phyloP scores from a whole-genome alignment of 2,797 vertebrate species.

The Salmo trutta region DNA sequence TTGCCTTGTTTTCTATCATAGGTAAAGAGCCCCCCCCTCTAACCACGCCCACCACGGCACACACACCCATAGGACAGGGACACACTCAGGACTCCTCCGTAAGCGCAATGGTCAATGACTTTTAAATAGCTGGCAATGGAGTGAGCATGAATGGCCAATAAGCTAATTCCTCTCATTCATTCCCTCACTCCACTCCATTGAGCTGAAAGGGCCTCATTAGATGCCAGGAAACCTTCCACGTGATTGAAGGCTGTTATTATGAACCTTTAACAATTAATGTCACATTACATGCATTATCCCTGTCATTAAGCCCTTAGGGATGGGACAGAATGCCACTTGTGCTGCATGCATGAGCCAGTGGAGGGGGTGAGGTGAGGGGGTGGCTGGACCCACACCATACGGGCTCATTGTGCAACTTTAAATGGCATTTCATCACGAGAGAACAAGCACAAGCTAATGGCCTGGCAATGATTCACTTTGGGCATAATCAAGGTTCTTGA shows the following conservation, averaged over 20 bases:
- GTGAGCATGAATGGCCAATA: slow-evolving; percentile 84
- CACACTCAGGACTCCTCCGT: slow-evolving; percentile 59
- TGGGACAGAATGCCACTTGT: slow-evolving; percentile 79
- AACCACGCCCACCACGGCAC: slow-evolving; percentile 56
- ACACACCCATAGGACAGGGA: slow-evolving; percentile 6
- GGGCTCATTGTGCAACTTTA: slow-evolving; percentile 25
- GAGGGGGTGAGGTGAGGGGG: slow-evolving; percentile 48
- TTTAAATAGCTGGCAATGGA: slow-evolving; percentile 84
- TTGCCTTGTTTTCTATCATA: slow-evolving; percentile 79
- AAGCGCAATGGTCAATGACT: slow-evolving; percentile 79
- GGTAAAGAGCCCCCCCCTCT: slow-evolving; percentile 67
- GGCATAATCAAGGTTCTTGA: not conserved
- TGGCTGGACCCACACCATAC: too few species aligned
- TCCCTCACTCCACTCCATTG: slow-evolving; percentile 76
- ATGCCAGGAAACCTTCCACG: slow-evolving; percentile 77
- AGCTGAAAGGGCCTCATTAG: slow-evolving; percentile 78
- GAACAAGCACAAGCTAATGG: slow-evolving; percentile 43
- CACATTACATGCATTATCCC: slow-evolving; percentile 82
- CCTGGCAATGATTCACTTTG: slow-evolving; percentile 17
- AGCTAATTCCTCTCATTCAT: slow-evolving; percentile 80
- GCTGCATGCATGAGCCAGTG: slow-evolving; percentile 73
- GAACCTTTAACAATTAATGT: slow-evolving; percentile 84
- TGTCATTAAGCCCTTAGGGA: slow-evolving; percentile 79
- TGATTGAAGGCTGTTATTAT: slow-evolving; percentile 82
- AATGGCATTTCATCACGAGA: slow-evolving; percentile 53